phyloP scores from a whole-genome alignment of 35 echinoderm and acorn worm species.

The Apostichopus parvimensis region DNA sequence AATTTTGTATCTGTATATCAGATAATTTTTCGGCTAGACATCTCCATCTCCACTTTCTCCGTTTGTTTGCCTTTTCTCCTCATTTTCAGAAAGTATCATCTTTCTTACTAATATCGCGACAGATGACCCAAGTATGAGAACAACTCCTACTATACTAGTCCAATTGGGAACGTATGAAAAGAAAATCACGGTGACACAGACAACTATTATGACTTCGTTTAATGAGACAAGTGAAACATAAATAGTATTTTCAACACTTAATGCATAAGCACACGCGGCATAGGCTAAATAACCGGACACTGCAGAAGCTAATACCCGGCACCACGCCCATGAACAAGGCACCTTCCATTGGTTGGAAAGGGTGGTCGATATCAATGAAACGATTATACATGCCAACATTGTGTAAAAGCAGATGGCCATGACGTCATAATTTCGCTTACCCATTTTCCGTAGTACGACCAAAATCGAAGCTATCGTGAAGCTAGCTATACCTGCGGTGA shows the following conservation, averaged over 20 bases:
- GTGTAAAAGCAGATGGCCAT: conserved; percentile 11
- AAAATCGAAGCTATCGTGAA: not conserved
- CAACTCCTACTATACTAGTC: conserved; percentile 1
- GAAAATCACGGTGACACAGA: not conserved
- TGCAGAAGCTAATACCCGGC: not conserved
- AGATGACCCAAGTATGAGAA: conserved; percentile 18
- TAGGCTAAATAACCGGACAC: not conserved
- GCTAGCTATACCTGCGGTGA: not conserved
- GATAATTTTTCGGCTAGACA: no score
- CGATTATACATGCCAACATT: not conserved
- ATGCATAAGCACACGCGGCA: not conserved
- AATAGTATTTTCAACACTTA: conserved; percentile 6
- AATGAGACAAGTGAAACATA: conserved; percentile 21
- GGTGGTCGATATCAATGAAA: not conserved
- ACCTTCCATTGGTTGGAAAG: not conserved
- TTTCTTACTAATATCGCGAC: not conserved
- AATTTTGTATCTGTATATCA: no score
- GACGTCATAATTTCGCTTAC: not conserved
- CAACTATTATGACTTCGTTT: conserved; percentile 27
- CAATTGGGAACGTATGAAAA: conserved; percentile 14
- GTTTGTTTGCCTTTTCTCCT: not conserved
- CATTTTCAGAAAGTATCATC: not conserved
- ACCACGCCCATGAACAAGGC: not conserved
- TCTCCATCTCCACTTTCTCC: not conserved
- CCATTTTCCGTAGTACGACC: conserved; percentile 15